phyloP scores from a whole-genome alignment of 1,140 invertebrate genomes.

The Conus betulinus region DNA sequence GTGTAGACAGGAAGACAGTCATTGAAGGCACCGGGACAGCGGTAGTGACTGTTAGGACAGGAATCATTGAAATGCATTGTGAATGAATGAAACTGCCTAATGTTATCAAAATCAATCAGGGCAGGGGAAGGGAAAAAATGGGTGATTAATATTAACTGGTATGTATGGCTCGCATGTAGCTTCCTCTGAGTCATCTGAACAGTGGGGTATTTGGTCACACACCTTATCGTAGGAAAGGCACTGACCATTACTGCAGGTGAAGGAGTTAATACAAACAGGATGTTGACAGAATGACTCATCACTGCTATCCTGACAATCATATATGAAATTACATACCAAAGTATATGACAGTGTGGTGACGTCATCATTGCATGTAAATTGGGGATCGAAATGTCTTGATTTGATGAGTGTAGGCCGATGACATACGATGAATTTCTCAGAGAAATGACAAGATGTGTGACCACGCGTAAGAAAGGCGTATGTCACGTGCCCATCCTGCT shows the following conservation, averaged over 20 bases:
- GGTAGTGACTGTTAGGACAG: background rate
- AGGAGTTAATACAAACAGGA: background rate
- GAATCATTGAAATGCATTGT: background rate
- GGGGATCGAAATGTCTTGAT: background rate
- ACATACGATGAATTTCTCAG: too few species aligned
- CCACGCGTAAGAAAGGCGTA: conserved; percentile 1
- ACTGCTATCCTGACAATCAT: background rate
- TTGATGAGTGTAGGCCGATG: background rate
- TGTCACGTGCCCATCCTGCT: background rate
- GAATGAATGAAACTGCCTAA: background rate
- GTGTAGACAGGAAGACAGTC: background rate
- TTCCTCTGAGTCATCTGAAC: background rate
- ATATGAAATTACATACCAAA: background rate
- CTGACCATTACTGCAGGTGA: background rate
- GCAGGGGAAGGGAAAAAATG: conserved; percentile 19
- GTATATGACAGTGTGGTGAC: background rate
- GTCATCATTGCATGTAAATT: background rate
- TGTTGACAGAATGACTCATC: conserved; percentile 3
- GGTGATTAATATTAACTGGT: background rate
- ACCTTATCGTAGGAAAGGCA: background rate
- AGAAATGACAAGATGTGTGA: background rate
- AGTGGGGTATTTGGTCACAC: background rate
- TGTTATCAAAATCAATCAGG: background rate
- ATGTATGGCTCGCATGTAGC: conserved; percentile 29
- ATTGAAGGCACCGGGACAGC: background rate